Conservation (phyloP, 2,113 vertebrate genomes). For the Ictalurus punctatus region DNA sequence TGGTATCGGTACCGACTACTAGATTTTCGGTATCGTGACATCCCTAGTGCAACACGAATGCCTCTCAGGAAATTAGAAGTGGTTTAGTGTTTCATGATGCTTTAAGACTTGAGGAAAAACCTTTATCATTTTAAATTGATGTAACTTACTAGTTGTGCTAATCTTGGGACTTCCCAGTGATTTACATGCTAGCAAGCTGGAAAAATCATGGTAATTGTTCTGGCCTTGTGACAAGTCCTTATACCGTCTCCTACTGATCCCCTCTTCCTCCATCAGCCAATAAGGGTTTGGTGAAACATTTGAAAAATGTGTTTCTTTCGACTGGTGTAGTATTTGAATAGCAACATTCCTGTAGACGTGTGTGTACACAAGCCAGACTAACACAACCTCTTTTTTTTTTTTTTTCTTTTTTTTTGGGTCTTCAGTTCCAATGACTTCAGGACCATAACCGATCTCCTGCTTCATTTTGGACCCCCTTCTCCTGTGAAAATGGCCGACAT, state of each 20-base stretch:
- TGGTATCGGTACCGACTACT: no score
- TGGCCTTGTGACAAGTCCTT: not conserved
- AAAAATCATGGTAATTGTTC: not conserved
- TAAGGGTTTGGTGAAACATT: not conserved
- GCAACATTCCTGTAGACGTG: not conserved
- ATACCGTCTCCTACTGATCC: not conserved
- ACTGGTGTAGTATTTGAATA: not conserved
- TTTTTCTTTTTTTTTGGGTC: not conserved
- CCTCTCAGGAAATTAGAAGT: no score
- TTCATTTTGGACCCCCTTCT: slow-evolving; percentile 21
- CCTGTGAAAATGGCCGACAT: slow-evolving; percentile 68
- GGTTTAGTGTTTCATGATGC: no score
- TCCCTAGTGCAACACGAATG: no score
- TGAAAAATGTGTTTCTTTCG: not conserved
- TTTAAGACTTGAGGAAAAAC: no score
- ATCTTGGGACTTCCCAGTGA: not conserved
- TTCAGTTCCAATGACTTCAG: slow-evolving; percentile 63
- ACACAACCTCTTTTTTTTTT: not conserved
- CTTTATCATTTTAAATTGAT: not conserved
- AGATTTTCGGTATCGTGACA: no score
- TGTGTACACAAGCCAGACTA: not conserved
- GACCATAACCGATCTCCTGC: slow-evolving; percentile 56
- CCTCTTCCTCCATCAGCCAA: not conserved
- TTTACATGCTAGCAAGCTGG: not conserved
- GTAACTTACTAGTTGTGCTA: not conserved